Conservation (phyloP, 2,113 vertebrate genomes). For the Cairina moschata region DNA sequence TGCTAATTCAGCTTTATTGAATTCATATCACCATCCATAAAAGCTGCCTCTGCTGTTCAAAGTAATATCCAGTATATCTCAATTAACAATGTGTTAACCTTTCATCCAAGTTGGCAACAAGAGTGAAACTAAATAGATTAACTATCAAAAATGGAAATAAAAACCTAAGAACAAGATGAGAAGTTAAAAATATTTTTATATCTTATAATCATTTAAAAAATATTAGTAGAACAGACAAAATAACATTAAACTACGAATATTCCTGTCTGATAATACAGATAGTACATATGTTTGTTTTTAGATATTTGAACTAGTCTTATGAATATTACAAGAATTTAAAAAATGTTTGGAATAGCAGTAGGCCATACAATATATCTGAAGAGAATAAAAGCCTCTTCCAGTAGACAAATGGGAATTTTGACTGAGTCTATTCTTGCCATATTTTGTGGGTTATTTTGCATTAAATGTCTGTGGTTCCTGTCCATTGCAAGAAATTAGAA, state of each 20-base stretch:
- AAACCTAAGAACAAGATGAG: neutral
- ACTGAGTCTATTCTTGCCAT: neutral
- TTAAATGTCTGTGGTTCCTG: neutral
- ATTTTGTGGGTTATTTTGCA: neutral
- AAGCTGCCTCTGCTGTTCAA: constrained; percentile 52
- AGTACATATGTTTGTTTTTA: neutral
- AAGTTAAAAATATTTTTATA: neutral
- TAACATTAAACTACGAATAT: neutral
- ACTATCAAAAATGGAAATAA: neutral
- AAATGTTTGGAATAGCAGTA: neutral
- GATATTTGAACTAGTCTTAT: neutral
- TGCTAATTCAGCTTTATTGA: constrained; percentile 58
- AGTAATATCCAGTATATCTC: constrained; percentile 52
- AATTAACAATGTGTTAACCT: constrained; percentile 58
- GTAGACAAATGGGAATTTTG: neutral
- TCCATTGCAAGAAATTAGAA: neutral
- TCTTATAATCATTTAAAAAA: neutral
- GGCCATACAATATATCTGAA: neutral
- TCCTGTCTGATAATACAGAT: neutral
- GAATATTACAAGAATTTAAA: neutral
- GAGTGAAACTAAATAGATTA: constrained; percentile 37
- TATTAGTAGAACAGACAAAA: neutral
- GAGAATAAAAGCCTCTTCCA: neutral
- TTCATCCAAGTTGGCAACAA: constrained; percentile 13
- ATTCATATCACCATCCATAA: constrained; percentile 45